Base-by-base conservation (phyloP, 2,888 invertebrate species). In the Julus scanicus region DNA sequence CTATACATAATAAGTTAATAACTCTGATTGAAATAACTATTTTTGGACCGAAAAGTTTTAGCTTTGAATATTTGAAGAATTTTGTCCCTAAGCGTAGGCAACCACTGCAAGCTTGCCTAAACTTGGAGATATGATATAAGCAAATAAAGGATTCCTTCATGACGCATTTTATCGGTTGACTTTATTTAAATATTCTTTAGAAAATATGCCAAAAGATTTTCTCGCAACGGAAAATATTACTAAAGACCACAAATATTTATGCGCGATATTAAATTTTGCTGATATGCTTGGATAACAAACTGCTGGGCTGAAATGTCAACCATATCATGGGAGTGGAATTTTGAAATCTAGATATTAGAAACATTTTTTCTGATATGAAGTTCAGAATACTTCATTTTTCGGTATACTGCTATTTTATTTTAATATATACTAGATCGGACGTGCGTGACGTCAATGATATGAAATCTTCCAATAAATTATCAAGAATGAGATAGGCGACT, bases 191-290 rank as follows among this genome's bases (percentile, higher is more conserved):
- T 37, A 37, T 80, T 20, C 37, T 80, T 13, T 37, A 11, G 29
- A 80, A 37, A 11, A 13, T 80, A 29, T 80, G 80, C 29, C 13
- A 29, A 80, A 9, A 29, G 37, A 71, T 80, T 37, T 29, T 9
- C 2, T 37, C 2, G 80, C 29, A 37, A 29, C 8, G 13, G 37
- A 80, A 80, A 29, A 80, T 63, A 20, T 20, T n/a, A 63, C 20
- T 20, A 20, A 63, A 63, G 20, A 63, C 80, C 80, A 1, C 80
- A 80, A 80, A 80, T 80, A 80, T 80, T 80, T 80, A 71, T 80
- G 29, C 37, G 4, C 80, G 37, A 20, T 80, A 20, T 80, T 80
- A 29, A 1, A 80, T 11, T 80, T 80, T 80, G 80, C 29, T 80
- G 29, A 37, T 37, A 20, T 11, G 8, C 37, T 9, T 13, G 37